Base-by-base conservation (phyloP, 1,140 invertebrate genomes). In the Paraescarpia echinospica region DNA sequence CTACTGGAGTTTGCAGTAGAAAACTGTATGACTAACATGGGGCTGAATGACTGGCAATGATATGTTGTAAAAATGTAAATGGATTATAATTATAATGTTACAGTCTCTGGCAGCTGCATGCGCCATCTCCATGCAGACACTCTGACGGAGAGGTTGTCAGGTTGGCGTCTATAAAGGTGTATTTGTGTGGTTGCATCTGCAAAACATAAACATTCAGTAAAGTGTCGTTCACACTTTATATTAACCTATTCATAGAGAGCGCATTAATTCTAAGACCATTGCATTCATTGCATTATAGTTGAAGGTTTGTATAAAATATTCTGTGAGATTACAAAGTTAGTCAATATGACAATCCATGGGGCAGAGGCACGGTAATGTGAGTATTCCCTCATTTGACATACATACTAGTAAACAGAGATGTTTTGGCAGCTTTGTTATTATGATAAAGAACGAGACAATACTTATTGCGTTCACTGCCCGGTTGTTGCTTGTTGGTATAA, bases 141-240 rank as follows among this genome's bases (percentile, higher is more conserved):
- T 77, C 59, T 77, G 59, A 31, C 2, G 35, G n/a, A 91, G 33
- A 35, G 18, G 35, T 35, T 91, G 41, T 59, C 8, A 91, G 91
- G 12, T n/a, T 91, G 35, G 41, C 91, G 27, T 91, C 91, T 48
- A 91, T 91, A 27, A 91, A 91, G 91, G 9, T 91, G 91, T 59
- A 91, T 33, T 12, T 34, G 31, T 59, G 33, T 12, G 59, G 33
- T 33, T 41, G 91, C 41, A 91, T 59, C 91, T 91, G 91, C 33
- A 91, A 41, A 33, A 35, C 6, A 35, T 48, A 34, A 34, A 91
- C 31, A 91, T 35, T n/a, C n/a, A n/a, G n/a, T n/a, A n/a, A n/a
- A n/a, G n/a, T n/a, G n/a, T n/a, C n/a, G n/a, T n/a, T n/a, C n/a
- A n/a, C 31, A 48, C 18, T 51, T 51, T 51, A 51, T 51, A 51